phyloP scores from a whole-genome alignment of 2,797 vertebrate species.

The Cyclopterus lumpus region DNA sequence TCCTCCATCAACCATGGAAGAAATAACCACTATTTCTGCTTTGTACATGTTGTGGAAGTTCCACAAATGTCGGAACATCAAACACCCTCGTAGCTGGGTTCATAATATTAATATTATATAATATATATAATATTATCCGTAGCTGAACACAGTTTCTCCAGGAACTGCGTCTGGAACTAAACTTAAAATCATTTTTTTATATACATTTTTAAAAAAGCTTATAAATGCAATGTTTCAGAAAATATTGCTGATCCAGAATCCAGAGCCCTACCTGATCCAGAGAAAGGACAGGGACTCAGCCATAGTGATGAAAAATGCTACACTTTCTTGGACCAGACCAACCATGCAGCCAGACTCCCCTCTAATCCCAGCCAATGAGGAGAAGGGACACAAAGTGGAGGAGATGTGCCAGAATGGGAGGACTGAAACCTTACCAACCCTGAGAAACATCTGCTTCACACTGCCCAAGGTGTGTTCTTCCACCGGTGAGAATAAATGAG shows the following conservation, averaged over 20 bases:
- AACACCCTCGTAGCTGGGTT: neutral
- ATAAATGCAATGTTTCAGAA: conserved; percentile 70
- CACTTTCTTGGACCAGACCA: conserved; percentile 80
- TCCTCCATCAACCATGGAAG: no score
- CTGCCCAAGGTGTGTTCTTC: conserved; percentile 82
- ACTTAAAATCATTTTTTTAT: neutral
- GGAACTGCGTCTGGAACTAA: neutral
- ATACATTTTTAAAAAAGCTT: neutral
- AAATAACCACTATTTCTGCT: no score
- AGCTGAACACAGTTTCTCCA: neutral
- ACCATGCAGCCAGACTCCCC: neutral
- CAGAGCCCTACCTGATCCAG: conserved; percentile 83
- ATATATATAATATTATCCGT: no score
- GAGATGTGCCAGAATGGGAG: conserved; percentile 11
- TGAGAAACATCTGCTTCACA: conserved; percentile 82
- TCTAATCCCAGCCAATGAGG: neutral
- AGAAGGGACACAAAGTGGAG: conserved; percentile 11
- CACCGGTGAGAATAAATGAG: neutral
- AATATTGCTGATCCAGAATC: conserved; percentile 83
- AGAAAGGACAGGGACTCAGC: conserved; percentile 71
- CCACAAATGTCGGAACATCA: no score
- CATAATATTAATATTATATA: no score
- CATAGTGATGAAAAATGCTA: conserved; percentile 84
- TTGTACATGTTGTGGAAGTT: no score
- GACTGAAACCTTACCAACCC: conserved; percentile 31